Percentiles rank a stretch among this genome's conserved stretches.
Evolutionary conservation across 2,113 vertebrate species (phyloP).

Genomic region (Argyrosomus japonicus): DNA sequence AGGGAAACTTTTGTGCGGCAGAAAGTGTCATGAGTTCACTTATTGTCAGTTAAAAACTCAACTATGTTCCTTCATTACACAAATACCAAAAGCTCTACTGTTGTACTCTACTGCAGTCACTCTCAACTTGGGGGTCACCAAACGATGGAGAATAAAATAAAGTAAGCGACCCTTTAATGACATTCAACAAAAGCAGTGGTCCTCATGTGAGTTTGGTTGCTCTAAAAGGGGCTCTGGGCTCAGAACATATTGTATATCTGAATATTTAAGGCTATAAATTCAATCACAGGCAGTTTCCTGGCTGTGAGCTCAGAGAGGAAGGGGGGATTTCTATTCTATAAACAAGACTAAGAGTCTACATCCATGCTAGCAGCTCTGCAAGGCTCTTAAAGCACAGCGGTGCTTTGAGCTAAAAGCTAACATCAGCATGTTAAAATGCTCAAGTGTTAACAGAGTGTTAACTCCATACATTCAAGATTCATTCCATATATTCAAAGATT

Average conservation of each 20-base stretch:
- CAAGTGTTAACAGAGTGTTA: too few species aligned
- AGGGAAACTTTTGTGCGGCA: constrained; percentile 57
- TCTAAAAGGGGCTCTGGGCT: too few species aligned
- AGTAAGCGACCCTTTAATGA: not conserved
- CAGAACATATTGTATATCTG: too few species aligned
- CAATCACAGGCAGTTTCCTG: not conserved
- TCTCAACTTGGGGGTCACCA: too few species aligned
- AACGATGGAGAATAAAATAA: too few species aligned
- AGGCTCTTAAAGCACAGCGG: not conserved
- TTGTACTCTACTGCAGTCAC: not conserved
- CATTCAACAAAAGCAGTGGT: not conserved
- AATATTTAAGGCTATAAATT: not conserved
- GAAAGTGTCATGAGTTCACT: constrained; percentile 52
- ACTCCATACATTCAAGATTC: too few species aligned
- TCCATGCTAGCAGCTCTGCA: too few species aligned
- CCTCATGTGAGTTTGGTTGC: too few species aligned
- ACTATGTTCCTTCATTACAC: not conserved
- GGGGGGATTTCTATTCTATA: too few species aligned
- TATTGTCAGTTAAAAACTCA: not conserved
- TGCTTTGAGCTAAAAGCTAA: not conserved
- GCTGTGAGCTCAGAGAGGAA: not conserved
- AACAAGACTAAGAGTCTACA: not conserved
- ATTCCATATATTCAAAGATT: too few species aligned
- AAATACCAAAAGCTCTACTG: too few species aligned
- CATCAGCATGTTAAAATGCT: not conserved